Percentiles rank a stretch among this genome's conserved stretches.
Evolutionary conservation across 2,113 vertebrate species (phyloP).

Genomic region (Columbina picui): DNA sequence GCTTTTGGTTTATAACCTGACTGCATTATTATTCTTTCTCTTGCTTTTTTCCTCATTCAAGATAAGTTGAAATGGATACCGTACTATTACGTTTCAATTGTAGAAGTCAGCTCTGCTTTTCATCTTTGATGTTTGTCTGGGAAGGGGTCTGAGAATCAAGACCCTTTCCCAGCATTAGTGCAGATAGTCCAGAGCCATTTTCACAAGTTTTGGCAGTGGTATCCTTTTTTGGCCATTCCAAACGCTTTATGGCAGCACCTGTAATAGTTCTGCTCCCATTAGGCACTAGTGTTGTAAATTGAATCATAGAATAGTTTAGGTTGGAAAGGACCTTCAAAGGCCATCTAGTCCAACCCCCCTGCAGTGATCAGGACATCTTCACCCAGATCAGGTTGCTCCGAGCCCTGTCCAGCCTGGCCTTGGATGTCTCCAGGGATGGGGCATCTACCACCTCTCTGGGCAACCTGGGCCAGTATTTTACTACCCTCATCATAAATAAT

Average conservation of each 20-base stretch:
- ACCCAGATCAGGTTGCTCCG: too few species aligned
- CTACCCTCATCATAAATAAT: too few species aligned
- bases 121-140: not conserved
- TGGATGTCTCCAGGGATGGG: too few species aligned
- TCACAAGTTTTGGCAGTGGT: not conserved
- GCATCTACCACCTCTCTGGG: too few species aligned
- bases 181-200: not conserved
- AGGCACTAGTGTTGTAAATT: not conserved
- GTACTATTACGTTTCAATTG: accelerated
- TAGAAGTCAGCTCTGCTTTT: not conserved
- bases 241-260: not conserved
- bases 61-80: not conserved
- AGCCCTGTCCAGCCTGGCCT: too few species aligned
- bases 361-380: too few species aligned
- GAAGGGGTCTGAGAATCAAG: not conserved
- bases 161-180: not conserved
- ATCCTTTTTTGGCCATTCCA: not conserved
- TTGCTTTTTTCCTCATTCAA: not conserved
- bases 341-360: too few species aligned
- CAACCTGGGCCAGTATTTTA: too few species aligned
- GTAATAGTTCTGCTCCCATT: not conserved
- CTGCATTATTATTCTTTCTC: not conserved
- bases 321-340: too few species aligned
- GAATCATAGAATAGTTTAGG: too few species aligned
- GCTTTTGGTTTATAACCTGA: not conserved